Conservation (phyloP, 2,888 invertebrate species). For the Coelinius sp. region DNA sequence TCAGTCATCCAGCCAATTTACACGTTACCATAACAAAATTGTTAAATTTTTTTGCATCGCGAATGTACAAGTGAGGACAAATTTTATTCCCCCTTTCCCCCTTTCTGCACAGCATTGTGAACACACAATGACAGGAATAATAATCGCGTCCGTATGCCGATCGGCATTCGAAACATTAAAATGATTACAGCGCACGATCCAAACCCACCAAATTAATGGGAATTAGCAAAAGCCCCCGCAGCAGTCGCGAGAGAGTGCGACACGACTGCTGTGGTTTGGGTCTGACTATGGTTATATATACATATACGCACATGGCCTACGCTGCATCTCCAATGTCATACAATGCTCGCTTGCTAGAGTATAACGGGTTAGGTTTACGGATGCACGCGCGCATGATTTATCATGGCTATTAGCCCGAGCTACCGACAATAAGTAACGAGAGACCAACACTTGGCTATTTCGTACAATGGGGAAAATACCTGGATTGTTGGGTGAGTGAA, state of each 20-base stretch:
- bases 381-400: slow-evolving; percentile 37
- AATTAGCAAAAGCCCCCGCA: slow-evolving; percentile 46
- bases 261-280: slow-evolving; percentile 18
- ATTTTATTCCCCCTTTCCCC: slow-evolving; percentile 29
- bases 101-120: slow-evolving; percentile 20
- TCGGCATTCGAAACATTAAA: slow-evolving; percentile 52
- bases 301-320: slow-evolving; percentile 4
- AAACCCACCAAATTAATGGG: slow-evolving; percentile 52
- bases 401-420: slow-evolving; percentile 30
- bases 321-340: slow-evolving; percentile 32
- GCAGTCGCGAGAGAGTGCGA: slow-evolving; percentile 20
- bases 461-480: slow-evolving; percentile 17
- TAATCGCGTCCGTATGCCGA: slow-evolving; percentile 47
- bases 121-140: slow-evolving; percentile 42
- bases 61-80: slow-evolving; percentile 10
- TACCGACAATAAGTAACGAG: slow-evolving; percentile 22
- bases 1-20: slow-evolving; percentile 20
- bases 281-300: not conserved
- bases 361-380: slow-evolving; percentile 30
- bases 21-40: slow-evolving; percentile 38
- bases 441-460: slow-evolving; percentile 11
- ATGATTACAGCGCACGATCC: slow-evolving; percentile 49
- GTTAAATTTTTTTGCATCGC: slow-evolving; percentile 18
- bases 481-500: not conserved
- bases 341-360: slow-evolving; percentile 24